Base-by-base conservation (phyloP, 1,140 invertebrate species). In the Drosophila dunni region DNA sequence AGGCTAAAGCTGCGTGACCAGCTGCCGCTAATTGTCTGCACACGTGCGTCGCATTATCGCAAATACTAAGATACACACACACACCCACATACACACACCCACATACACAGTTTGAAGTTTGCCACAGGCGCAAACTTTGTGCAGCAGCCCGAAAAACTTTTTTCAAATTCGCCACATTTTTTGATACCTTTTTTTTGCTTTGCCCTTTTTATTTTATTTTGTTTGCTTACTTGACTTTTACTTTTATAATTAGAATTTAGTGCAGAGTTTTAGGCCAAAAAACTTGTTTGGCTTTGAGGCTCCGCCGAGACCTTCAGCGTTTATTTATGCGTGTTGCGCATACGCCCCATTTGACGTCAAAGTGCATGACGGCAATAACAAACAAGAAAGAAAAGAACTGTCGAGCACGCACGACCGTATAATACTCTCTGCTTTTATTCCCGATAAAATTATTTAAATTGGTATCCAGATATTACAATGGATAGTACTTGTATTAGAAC, bases 1-100 rank as follows among this genome's bases (percentile, higher is more conserved):
- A 42, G 50, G 67, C 75, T 54, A 6, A 9, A n/a, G 54, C 67
- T 79, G 75, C 79, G 79, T 86, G 78, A 75, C 75, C 75, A 78
- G 81, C 38, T 60, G 48, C 42, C 46, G 71, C 83, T 88, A 85
- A 85, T 85, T 85, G 85, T 73, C 70, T 24, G 48, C 68, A 82
- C 75, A 79, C 83, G 75, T 81, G 75, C 67, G 24, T 4, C 64
- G 64, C 33, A 67, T 73, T 67, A 73, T 73, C 40, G 33, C 29
- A 54, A 73, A 68, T 61, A 61, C 68, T 68, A 56, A 54, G 48
- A 61, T 61, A 73, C 64, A 70, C 61, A 48, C 17, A 65, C 2
- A 58, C 29, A 65, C 20, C 38, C 13, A 50, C 36, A 50, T 45
- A 42, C 10, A n/a, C 38, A 15, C 10, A 33, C 46, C 13, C 33